Conservation (phyloP, 1,140 invertebrate genomes). For the Papilio aristodemus region DNA sequence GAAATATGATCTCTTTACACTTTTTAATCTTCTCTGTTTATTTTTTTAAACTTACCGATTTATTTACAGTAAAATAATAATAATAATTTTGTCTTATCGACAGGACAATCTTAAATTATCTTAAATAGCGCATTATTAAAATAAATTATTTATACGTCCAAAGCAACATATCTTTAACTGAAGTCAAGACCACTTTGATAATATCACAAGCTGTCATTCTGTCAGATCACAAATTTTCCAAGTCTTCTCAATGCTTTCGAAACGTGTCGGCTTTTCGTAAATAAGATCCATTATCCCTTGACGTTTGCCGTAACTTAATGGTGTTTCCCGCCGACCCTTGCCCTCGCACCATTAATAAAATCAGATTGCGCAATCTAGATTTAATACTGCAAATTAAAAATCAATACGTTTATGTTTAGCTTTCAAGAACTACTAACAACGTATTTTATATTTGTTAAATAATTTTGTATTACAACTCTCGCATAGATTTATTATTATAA, state of each 20-base stretch:
- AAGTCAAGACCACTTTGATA: constrained; percentile 28
- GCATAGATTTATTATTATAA: no score
- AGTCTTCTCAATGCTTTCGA: constrained; percentile 39
- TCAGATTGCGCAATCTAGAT: constrained; percentile 66
- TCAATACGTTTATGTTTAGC: constrained; percentile 47
- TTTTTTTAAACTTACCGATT: no score
- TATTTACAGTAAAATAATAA: no score
- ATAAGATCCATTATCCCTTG: constrained; percentile 61
- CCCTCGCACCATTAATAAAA: constrained; percentile 64
- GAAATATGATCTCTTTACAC: no score
- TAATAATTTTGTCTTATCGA: no score
- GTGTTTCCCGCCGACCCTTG: constrained; percentile 53
- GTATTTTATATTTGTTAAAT: not conserved
- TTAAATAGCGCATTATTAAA: not conserved
- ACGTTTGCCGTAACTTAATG: constrained; percentile 61
- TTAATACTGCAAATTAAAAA: constrained; percentile 65
- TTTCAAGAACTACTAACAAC: constrained; percentile 6
- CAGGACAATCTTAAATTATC: no score
- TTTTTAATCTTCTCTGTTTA: no score
- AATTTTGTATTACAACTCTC: no score
- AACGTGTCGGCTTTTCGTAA: constrained; percentile 54
- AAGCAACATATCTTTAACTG: not conserved
- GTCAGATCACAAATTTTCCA: constrained; percentile 30
- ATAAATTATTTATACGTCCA: not conserved
- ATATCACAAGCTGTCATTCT: constrained; percentile 25